phyloP scores from a whole-genome alignment of 1,140 invertebrate genomes.

The Aphis craccivora region DNA sequence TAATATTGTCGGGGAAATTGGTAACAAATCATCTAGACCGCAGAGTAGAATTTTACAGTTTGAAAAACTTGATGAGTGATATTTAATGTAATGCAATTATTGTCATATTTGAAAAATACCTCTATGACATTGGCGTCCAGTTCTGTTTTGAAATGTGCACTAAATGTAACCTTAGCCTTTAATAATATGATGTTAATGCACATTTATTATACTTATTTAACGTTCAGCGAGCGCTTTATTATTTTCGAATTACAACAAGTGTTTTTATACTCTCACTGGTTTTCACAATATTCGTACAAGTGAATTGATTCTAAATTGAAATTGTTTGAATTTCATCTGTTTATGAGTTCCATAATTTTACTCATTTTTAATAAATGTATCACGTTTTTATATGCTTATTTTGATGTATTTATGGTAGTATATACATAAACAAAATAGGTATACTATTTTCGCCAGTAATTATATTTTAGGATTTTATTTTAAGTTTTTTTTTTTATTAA shows the following conservation, averaged over 20 bases:
- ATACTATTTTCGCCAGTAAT: background rate
- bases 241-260: background rate
- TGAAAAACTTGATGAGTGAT: background rate
- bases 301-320: background rate
- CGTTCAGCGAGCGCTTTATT: background rate
- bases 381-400: background rate
- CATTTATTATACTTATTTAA: background rate
- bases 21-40: background rate
- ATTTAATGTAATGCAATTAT: background rate
- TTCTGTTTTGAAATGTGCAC: background rate
- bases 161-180: background rate
- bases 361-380: background rate
- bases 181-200: background rate
- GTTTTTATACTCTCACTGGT: background rate
- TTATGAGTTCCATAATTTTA: background rate
- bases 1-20: background rate
- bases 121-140: background rate
- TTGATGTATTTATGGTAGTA: background rate
- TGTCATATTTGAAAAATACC: background rate
- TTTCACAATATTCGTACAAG: background rate
- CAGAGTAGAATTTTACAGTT: background rate
- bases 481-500: background rate
- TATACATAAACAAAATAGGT: background rate
- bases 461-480: background rate
- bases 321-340: no score